A percentile compares a stretch with the other conserved stretches of the same genome.
These are phyloP conservation scores for Leptodactylus fuscus DNA, from an alignment of 2,113 vertebrate genomes.

Conservation along the genomic window DNA sequence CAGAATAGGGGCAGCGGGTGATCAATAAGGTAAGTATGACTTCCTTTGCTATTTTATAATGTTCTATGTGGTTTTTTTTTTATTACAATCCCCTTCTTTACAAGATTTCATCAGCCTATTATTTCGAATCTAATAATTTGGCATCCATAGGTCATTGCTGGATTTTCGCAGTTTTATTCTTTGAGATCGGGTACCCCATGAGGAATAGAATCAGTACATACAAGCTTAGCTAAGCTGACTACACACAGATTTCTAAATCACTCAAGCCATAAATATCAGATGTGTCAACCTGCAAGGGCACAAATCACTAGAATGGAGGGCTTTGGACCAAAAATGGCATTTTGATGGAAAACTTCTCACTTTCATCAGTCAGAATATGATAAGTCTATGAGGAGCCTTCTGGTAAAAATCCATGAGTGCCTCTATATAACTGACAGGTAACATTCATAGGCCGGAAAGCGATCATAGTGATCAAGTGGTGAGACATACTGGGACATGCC, in stretches of 20 bases:
- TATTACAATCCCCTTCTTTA: too few species aligned
- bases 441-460: constrained; percentile 29
- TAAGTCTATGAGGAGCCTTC: constrained; percentile 43
- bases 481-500: not conserved
- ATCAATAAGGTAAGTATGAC: too few species aligned
- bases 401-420: constrained; percentile 37
- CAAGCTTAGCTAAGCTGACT: constrained; percentile 1
- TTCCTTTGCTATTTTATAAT: too few species aligned
- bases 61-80: too few species aligned
- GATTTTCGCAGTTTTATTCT: too few species aligned
- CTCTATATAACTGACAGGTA: constrained; percentile 24
- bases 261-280: constrained; percentile 14
- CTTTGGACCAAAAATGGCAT: constrained; percentile 53
- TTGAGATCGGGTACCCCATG: not conserved
- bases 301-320: constrained; percentile 47
- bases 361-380: constrained; percentile 46
- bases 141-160: too few species aligned
- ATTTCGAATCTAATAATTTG: too few species aligned
- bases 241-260: constrained; percentile 37
- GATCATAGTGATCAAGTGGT: constrained; percentile 19
- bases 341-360: constrained; percentile 53
- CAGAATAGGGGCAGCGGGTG: too few species aligned
- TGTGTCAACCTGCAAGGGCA: constrained; percentile 24
- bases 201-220: not conserved
- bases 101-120: too few species aligned